phyloP scores from a whole-genome alignment of 1,140 invertebrate species.

The Hestina assimilis region DNA sequence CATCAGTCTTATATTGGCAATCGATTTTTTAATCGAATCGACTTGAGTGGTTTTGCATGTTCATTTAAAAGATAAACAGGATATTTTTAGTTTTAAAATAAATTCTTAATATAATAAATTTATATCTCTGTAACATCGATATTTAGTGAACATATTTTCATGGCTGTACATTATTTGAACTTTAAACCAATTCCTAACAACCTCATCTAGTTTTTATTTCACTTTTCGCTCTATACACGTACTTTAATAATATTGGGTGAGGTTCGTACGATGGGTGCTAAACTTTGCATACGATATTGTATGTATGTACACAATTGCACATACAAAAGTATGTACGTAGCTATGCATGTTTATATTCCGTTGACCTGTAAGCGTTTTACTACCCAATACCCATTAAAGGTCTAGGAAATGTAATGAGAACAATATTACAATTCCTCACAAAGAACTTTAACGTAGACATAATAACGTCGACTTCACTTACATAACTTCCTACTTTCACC shows the following conservation, averaged over 20 bases:
- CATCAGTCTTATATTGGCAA: constrained; percentile 22
- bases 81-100: not conserved
- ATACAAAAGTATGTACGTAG: too few species aligned
- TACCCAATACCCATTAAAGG: constrained; percentile 7
- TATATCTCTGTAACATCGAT: too few species aligned
- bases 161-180: too few species aligned
- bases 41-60: not conserved
- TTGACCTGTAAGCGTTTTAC: not conserved
- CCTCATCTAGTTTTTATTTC: too few species aligned
- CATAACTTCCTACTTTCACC: constrained; percentile 57
- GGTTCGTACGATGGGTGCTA: too few species aligned
- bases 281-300: too few species aligned
- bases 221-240: too few species aligned
- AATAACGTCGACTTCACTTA: constrained; percentile 40
- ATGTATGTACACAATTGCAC: too few species aligned
- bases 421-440: constrained; percentile 26
- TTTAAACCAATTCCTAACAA: too few species aligned
- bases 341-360: not conserved
- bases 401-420: constrained; percentile 16
- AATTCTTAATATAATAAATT: too few species aligned
- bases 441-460: constrained; percentile 28
- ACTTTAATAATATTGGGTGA: too few species aligned
- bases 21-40: constrained; percentile 19
- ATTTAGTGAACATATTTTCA: too few species aligned
- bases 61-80: not conserved